Base-by-base conservation (phyloP, 2,113 vertebrate species). In the Thermophis baileyi region DNA sequence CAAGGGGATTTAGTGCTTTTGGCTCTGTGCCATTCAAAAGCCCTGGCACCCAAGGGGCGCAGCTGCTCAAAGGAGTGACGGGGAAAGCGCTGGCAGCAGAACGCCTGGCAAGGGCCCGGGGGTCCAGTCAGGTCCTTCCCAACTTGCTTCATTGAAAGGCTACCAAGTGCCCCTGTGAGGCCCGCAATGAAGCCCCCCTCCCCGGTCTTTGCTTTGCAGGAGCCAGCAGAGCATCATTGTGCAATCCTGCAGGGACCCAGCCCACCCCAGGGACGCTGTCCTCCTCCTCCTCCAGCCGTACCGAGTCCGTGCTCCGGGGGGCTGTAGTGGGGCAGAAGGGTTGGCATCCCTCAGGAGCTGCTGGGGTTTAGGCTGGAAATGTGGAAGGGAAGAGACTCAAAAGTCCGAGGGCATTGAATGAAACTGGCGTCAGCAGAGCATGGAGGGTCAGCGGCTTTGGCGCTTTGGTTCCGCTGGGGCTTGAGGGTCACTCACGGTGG, bases 401-500 rank as follows among this genome's bases (percentile, higher is more conserved):
- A 93, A 93, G 85, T 85, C 91, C 2, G 0, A 93, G 93, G 93
- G 90, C 50, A 0, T 18, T 3, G 18, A 10, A 81, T 81, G 74
- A 81, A 81, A 54, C 11, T 1, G 88, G 88, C 4, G 1, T 12
- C 87, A 89, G 93, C 92, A 90, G 69, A 89, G 91, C 0, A 22
- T 93, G 92, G 85, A 35, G 4, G 87, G 90, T 93, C 88, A 53
- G 53, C 55, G 69, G 92, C 0, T 91, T 74, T 3, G 91, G 92
- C 40, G 92, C 93, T 90, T 86, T n/a, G 90, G 81, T 54, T 40
- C 74, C 14, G 12, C 74, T 18, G 88, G 90, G 94, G 91, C 18
- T 30, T 54, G 90, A 89, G 92, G 90, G 57, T 99, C 99, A 99
- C 98, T 99, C 98, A 98, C 98, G 98, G 97, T 99, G 99, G 98